Evolutionary conservation across 2,888 invertebrate species (phyloP).

Genomic region (Stenodera caucasica): DNA sequence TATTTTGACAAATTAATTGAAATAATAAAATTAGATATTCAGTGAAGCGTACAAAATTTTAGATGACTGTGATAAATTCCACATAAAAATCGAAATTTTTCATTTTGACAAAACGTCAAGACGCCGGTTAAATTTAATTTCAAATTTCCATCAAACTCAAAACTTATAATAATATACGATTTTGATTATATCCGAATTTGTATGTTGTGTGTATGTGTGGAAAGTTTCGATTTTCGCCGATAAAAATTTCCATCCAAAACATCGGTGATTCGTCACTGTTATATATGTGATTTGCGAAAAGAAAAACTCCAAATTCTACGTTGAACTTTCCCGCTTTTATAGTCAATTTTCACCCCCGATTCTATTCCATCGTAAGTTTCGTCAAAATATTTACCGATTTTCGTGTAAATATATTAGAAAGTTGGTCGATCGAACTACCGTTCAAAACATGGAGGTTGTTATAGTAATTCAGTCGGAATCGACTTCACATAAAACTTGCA

Average conservation of each 20-base stretch:
- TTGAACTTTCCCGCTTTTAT: too few species aligned
- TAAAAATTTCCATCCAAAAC: not conserved
- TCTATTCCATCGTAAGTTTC: not conserved
- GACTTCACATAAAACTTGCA: not conserved
- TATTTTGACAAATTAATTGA: constrained; percentile 4
- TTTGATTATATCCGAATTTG: not conserved
- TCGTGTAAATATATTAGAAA: not conserved
- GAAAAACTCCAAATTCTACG: not conserved
- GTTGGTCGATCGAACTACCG: not conserved
- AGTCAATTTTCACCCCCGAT: not conserved
- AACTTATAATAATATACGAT: not conserved
- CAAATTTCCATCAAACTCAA: not conserved
- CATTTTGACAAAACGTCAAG: not conserved
- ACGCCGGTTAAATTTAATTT: too few species aligned
- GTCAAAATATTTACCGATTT: not conserved
- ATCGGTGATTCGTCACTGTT: not conserved
- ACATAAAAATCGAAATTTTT: too few species aligned
- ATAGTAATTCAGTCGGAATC: not conserved
- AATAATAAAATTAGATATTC: not conserved
- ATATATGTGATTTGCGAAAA: not conserved
- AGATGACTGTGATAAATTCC: not conserved
- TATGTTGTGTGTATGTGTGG: not conserved
- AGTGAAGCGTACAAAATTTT: not conserved
- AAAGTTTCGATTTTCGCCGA: not conserved
- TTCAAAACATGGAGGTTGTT: not conserved